Evolutionary conservation across 2,888 invertebrate genomes (phyloP).

Genomic region (Microctonus hyperodae): DNA sequence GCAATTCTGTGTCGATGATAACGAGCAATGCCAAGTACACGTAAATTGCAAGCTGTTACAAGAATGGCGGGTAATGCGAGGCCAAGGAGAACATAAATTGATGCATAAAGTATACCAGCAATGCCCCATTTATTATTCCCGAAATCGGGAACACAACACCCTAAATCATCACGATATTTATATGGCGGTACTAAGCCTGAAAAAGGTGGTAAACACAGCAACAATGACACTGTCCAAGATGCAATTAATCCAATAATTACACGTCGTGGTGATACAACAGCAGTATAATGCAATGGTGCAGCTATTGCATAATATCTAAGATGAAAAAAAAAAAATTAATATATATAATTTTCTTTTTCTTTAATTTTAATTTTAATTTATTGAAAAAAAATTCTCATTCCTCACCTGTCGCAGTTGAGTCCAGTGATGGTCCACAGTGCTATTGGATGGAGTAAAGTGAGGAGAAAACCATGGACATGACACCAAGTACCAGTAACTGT

Average conservation of each 20-base stretch:
- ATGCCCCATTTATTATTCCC: conserved; percentile 65
- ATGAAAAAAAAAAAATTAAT: conserved; percentile 2
- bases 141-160: conserved; percentile 75
- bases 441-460: conserved; percentile 76
- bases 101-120: conserved; percentile 71
- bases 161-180: conserved; percentile 67
- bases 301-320: conserved; percentile 78
- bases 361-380: neutral
- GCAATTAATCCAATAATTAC: conserved; percentile 72
- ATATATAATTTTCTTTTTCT: neutral
- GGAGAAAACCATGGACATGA: conserved; percentile 71
- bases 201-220: conserved; percentile 72
- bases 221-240: conserved; percentile 73
- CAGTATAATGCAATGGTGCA: conserved; percentile 80
- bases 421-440: conserved; percentile 83
- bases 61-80: conserved; percentile 73
- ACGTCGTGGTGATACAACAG: conserved; percentile 76
- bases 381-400: conserved; percentile 13
- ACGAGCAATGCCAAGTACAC: conserved; percentile 67
- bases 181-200: conserved; percentile 67
- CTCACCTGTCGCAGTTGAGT: conserved; percentile 75
- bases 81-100: conserved; percentile 71
- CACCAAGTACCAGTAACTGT: conserved; percentile 68
- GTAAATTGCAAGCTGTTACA: conserved; percentile 76
- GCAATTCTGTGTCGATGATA: conserved; percentile 85